Evolutionary conservation across 2,113 vertebrate species (phyloP).

Genomic region (Protomyctophum bolini): DNA sequence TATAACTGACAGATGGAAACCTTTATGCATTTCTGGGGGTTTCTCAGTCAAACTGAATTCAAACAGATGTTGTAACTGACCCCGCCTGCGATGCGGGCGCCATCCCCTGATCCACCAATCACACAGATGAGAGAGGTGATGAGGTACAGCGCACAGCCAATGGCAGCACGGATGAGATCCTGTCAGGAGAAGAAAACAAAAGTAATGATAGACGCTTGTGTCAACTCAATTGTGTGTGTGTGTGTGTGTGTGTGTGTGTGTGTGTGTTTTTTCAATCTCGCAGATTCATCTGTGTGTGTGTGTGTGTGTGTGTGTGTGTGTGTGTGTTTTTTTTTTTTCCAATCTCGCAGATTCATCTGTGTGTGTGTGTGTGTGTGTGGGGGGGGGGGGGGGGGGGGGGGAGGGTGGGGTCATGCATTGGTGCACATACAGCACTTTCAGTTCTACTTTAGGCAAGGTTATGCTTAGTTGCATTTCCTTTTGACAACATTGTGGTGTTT

Average conservation of each 20-base stretch:
- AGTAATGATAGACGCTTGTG: neutral
- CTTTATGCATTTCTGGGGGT: neutral
- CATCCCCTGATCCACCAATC: conserved; percentile 61
- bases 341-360: no score
- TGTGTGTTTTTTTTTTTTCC: no score
- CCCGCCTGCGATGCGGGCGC: conserved; percentile 76
- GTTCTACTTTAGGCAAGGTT: no score
- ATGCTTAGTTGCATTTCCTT: no score
- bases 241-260: neutral
- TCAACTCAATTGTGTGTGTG: neutral
- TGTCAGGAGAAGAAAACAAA: conserved; percentile 36
- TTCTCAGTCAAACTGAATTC: neutral
- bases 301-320: neutral
- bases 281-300: no score
- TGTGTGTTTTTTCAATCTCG: no score
- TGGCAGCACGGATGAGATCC: conserved; percentile 74
- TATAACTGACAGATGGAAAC: neutral
- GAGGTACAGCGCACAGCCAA: conserved; percentile 69
- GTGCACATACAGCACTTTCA: no score
- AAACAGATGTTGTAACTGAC: conserved; percentile 53
- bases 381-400: no score
- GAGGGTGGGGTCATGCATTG: neutral
- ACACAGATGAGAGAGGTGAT: conserved; percentile 76
- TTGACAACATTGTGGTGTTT: no score
- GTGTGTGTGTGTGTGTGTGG: neutral